Evolutionary conservation across 1,140 invertebrate species (phyloP).

Genomic region (Coenobita brevimanus): DNA sequence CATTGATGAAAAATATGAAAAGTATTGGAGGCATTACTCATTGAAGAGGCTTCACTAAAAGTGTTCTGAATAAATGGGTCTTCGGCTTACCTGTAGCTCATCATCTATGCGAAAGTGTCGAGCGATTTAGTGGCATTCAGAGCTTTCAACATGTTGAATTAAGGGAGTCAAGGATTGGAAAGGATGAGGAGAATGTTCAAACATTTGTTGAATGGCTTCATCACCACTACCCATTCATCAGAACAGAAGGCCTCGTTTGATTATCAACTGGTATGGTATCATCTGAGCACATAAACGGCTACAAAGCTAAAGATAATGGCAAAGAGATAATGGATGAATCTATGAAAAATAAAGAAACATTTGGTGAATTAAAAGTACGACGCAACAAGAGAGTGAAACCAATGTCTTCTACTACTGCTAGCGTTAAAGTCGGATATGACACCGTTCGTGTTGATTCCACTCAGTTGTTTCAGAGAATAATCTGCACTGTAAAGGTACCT

Average conservation of each 20-base stretch:
- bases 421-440: constrained; percentile 19
- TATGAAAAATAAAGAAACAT: constrained; percentile 16
- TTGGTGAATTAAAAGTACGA: constrained; percentile 23
- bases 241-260: constrained; percentile 12
- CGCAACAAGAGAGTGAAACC: not conserved
- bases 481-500: constrained; percentile 11
- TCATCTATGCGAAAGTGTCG: not conserved
- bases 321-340: constrained; percentile 23
- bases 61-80: too few species aligned
- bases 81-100: constrained; percentile 16
- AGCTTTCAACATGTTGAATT: constrained; percentile 12
- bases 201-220: constrained; percentile 19
- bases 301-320: constrained; percentile 17
- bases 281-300: constrained; percentile 1
- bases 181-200: not conserved
- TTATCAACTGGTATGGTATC: constrained; percentile 17
- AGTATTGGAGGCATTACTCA: constrained; percentile 19
- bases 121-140: not conserved
- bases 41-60: not conserved
- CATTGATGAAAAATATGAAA: not conserved
- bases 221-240: not conserved
- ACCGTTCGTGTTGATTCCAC: constrained; percentile 15
- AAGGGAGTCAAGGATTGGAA: not conserved
- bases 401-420: not conserved
- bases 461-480: constrained; percentile 32